Percentiles rank a stretch among this genome's conserved stretches.
Conservation (phyloP, 2,797 vertebrate genomes). For the Toxotes lorentzi region DNA sequence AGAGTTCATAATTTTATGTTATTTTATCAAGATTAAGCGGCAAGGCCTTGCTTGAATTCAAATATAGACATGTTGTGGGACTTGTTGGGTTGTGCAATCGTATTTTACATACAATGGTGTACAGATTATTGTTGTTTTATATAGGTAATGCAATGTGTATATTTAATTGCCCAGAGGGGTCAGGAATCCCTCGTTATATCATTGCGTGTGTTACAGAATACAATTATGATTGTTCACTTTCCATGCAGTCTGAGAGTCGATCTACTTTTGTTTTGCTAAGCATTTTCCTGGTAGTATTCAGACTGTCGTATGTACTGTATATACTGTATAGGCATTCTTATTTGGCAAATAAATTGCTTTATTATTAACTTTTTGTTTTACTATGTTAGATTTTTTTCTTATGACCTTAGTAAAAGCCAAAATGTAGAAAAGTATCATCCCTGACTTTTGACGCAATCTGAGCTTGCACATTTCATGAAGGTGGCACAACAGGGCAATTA, state of each 20-base stretch:
- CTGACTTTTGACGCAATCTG: not conserved
- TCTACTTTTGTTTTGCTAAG: conserved; percentile 74
- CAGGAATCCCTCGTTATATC: conserved; percentile 78
- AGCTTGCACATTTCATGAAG: not conserved
- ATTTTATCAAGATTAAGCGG: conserved; percentile 63
- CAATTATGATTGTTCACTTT: conserved; percentile 75
- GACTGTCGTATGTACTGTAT: conserved; percentile 82
- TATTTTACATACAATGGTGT: conserved; percentile 80
- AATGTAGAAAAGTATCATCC: not conserved
- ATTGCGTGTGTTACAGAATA: conserved; percentile 73
- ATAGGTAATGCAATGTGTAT: conserved; percentile 78
- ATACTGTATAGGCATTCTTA: conserved; percentile 86
- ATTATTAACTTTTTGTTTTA: conserved; percentile 65
- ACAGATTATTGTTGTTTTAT: conserved; percentile 82
- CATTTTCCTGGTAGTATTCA: conserved; percentile 79
- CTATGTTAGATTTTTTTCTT: not conserved
- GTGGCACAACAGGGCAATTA: not conserved
- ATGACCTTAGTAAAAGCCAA: not conserved
- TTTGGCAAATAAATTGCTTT: conserved; percentile 86
- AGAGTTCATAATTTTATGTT: conserved; percentile 66
- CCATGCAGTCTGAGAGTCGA: conserved; percentile 78
- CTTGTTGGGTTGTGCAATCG: conserved; percentile 85
- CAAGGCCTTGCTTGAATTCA: conserved; percentile 73
- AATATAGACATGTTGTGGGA: conserved; percentile 75
- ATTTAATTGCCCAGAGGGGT: conserved; percentile 79